Evolutionary conservation across 1,140 invertebrate species (phyloP).

Genomic region (Nilaparvata lugens): DNA sequence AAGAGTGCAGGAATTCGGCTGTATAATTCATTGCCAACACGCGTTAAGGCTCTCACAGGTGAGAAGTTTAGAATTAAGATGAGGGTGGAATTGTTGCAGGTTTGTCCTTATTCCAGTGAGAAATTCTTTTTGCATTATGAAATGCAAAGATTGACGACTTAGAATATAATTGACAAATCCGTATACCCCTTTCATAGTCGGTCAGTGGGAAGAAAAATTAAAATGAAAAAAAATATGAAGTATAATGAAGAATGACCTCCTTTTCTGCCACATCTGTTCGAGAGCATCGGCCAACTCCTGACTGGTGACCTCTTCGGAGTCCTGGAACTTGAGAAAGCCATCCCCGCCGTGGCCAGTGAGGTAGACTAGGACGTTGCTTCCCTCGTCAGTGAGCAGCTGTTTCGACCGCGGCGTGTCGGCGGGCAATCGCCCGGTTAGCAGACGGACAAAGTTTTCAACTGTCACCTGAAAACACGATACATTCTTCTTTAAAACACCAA

Average conservation of each 20-base stretch:
- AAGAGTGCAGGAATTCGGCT: too few relatives aligned
- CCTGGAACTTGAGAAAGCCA: slow-evolving; percentile 99
- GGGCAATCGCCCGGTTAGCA: slow-evolving; percentile 85
- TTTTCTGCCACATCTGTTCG: slow-evolving; percentile 99
- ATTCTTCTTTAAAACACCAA: background rate
- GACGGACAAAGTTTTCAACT: slow-evolving; percentile 95
- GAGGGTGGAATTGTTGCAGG: too few relatives aligned
- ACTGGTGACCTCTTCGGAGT: slow-evolving; percentile 98
- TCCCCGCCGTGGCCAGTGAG: slow-evolving; percentile 97
- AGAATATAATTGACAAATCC: too few relatives aligned
- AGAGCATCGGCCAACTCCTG: slow-evolving; percentile 96
- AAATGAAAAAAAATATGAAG: too few relatives aligned
- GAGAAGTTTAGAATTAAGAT: too few relatives aligned
- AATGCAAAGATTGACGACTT: too few relatives aligned
- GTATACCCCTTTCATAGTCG: too few relatives aligned
- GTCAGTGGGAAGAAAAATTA: too few relatives aligned
- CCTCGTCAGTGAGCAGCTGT: slow-evolving; percentile 89
- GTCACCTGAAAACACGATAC: slow-evolving; percentile 54
- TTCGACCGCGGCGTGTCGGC: slow-evolving; percentile 91
- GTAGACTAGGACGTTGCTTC: slow-evolving; percentile 96
- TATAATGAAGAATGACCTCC: slow-evolving; percentile 53
- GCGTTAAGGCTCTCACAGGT: too few relatives aligned
- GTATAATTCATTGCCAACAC: too few relatives aligned
- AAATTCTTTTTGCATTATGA: too few relatives aligned
- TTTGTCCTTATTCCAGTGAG: too few relatives aligned